phyloP scores from a whole-genome alignment of 2,797 vertebrate species.

The Anguilla anguilla region DNA sequence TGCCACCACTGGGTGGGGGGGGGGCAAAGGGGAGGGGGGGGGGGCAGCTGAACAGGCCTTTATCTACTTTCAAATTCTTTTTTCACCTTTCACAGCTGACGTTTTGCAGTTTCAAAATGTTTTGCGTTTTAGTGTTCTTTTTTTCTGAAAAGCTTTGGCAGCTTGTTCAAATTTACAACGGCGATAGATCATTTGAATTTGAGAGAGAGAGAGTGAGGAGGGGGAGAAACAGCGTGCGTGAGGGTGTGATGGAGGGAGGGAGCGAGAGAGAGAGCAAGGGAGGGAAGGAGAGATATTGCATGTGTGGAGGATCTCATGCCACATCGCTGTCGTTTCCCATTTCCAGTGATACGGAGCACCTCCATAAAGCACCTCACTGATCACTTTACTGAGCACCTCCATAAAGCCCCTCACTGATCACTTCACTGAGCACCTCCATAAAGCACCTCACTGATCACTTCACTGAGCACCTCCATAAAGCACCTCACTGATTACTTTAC shows the following conservation, averaged over 20 bases:
- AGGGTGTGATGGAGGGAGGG: neutral
- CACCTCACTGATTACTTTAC: too few relatives aligned
- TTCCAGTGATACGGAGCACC: constrained; percentile 59
- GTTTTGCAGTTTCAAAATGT: too few relatives aligned
- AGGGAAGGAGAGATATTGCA: neutral
- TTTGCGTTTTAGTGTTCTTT: neutral
- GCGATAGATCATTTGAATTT: neutral
- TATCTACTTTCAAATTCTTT: too few relatives aligned
- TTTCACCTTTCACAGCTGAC: too few relatives aligned
- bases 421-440: too few relatives aligned
- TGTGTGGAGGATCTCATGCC: constrained; percentile 8
- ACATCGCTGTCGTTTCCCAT: constrained; percentile 60
- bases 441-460: too few relatives aligned
- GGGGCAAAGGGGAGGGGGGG: too few relatives aligned
- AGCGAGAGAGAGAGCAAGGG: neutral
- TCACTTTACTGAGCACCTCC: constrained; percentile 71
- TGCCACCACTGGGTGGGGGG: constrained; percentile 23
- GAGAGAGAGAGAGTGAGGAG: neutral
- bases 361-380: constrained; percentile 65
- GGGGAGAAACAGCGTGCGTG: neutral
- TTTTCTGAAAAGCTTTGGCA: neutral
- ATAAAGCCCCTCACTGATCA: too few relatives aligned
- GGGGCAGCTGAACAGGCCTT: neutral
- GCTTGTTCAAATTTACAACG: neutral
- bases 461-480: too few relatives aligned